Percentiles rank a stretch among this genome's conserved stretches.
Evolutionary conservation across 2,797 vertebrate species (phyloP).

Genomic region (Xiphophorus birchmanni): DNA sequence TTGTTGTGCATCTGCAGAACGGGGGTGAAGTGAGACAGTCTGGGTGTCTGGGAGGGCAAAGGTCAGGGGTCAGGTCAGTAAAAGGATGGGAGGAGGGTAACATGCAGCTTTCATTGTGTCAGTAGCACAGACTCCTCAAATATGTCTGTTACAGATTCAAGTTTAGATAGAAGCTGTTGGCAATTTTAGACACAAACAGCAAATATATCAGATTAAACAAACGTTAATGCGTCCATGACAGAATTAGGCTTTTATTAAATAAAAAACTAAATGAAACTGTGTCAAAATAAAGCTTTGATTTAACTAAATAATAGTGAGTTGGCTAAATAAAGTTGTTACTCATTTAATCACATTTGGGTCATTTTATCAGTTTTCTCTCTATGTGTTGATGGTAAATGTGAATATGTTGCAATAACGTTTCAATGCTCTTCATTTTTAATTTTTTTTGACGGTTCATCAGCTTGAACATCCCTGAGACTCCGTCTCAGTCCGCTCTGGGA

Average conservation of each 20-base stretch:
- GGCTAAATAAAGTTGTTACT: not conserved
- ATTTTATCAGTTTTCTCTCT: not conserved
- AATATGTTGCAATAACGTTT: not conserved
- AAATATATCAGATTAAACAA: not conserved
- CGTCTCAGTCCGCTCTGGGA: conserved; percentile 1
- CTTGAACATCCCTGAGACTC: not conserved
- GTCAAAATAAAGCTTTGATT: not conserved
- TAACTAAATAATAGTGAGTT: not conserved
- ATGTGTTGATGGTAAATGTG: not conserved
- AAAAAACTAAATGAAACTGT: not conserved
- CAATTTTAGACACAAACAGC: not conserved
- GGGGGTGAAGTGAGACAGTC: conserved; percentile 22
- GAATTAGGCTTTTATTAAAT: not conserved
- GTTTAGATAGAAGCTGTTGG: not conserved
- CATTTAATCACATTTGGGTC: not conserved
- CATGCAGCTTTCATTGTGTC: conserved; percentile 37
- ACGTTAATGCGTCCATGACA: not conserved
- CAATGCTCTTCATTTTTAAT: not conserved
- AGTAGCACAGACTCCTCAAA: conserved; percentile 1
- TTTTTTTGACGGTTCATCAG: not conserved
- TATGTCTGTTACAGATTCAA: not conserved
- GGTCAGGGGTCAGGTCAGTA: conserved; percentile 56
- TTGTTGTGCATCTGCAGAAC: conserved; percentile 50
- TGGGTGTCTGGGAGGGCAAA: conserved; percentile 50
- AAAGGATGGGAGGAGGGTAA: conserved; percentile 23